Conservation (phyloP, 2,888 invertebrate genomes). For the Drosophila glabriapex region DNA sequence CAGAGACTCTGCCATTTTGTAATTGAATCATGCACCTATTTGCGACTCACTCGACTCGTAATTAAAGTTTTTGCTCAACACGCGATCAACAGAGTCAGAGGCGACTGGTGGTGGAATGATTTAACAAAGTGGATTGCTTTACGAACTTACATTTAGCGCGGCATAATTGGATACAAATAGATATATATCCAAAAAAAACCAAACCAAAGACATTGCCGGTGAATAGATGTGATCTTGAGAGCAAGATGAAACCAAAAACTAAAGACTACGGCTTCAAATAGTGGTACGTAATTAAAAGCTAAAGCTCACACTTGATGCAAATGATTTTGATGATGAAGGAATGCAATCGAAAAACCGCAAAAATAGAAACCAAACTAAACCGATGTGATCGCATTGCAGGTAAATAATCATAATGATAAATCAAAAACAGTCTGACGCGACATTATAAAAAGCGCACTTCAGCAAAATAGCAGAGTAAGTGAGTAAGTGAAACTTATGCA, state of each 20-base stretch:
- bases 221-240: slow-evolving; percentile 33
- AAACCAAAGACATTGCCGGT: slow-evolving; percentile 6
- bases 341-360: slow-evolving; percentile 48
- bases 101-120: slow-evolving; percentile 49
- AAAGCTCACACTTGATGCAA: slow-evolving; percentile 4
- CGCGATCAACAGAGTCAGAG: slow-evolving; percentile 52
- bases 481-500: slow-evolving; percentile 53
- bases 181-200: slow-evolving; percentile 8
- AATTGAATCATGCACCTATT: slow-evolving; percentile 67
- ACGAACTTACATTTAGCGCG: slow-evolving; percentile 67
- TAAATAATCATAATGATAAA: slow-evolving; percentile 18
- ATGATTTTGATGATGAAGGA: neutral
- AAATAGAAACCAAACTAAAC: slow-evolving; percentile 19
- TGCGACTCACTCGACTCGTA: slow-evolving; percentile 31
- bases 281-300: slow-evolving; percentile 18
- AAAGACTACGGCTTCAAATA: slow-evolving; percentile 23
- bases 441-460: slow-evolving; percentile 4
- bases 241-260: slow-evolving; percentile 51
- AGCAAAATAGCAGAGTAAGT: neutral
- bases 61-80: slow-evolving; percentile 58
- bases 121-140: slow-evolving; percentile 74
- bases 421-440: slow-evolving; percentile 4
- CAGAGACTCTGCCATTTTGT: slow-evolving; percentile 58
- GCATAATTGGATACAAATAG: slow-evolving; percentile 52
- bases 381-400: slow-evolving; percentile 26